These are phyloP conservation scores for Daphoenositta chrysoptera DNA, from an alignment of 2,113 vertebrate genomes.

Conservation along the genomic window DNA sequence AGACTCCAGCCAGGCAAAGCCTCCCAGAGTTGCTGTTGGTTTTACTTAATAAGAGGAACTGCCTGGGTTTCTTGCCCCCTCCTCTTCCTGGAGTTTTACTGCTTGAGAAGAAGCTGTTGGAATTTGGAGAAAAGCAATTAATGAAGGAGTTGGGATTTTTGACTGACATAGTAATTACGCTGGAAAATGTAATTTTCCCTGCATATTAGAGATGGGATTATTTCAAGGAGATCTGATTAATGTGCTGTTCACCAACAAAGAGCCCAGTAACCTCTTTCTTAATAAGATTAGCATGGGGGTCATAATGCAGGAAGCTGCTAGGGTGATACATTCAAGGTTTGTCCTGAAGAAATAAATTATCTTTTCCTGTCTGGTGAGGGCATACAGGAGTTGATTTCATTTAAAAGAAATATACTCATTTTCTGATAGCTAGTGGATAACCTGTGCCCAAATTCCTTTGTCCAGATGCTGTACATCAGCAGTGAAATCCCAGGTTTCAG, in stretches of 20 bases:
- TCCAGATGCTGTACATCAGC: background rate
- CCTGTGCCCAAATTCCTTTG: background rate
- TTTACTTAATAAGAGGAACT: background rate
- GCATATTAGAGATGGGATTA: conserved; percentile 66
- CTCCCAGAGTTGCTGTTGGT: background rate
- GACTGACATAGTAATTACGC: conserved; percentile 67
- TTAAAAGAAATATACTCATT: background rate
- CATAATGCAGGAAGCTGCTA: conserved; percentile 34
- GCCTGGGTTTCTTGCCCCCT: background rate
- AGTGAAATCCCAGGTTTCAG: background rate
- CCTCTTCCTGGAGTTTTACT: conserved; percentile 1
- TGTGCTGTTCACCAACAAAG: conserved; percentile 61
- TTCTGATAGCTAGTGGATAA: background rate
- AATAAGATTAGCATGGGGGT: conserved; percentile 65
- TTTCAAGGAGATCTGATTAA: conserved; percentile 70
- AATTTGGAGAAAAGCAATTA: conserved; percentile 62
- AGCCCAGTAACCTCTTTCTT: conserved; percentile 54
- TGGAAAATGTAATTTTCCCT: conserved; percentile 72
- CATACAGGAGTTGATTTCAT: background rate
- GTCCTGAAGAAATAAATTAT: conserved; percentile 54
- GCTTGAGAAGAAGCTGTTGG: conserved; percentile 35
- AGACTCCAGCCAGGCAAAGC: background rate
- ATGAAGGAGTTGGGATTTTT: conserved; percentile 46
- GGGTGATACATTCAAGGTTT: conserved; percentile 45
- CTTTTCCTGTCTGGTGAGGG: background rate